Conservation (phyloP, 1,140 invertebrate species). For the Dendroctonus ponderosae region DNA sequence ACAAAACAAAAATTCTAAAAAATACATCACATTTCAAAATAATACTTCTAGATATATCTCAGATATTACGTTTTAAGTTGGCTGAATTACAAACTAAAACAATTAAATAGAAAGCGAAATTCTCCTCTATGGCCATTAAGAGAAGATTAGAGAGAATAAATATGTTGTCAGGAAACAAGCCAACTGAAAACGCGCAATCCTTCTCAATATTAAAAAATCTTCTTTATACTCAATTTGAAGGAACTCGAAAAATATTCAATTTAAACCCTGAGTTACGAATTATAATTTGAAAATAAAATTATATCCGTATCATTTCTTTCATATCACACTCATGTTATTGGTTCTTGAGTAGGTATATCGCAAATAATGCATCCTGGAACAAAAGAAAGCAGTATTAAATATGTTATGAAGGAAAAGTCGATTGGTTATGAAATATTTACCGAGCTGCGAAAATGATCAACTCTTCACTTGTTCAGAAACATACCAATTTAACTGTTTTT, state of each 20-base stretch:
- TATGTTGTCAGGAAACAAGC: background rate
- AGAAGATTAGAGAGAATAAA: background rate
- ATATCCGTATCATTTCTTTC: slow-evolving; percentile 19
- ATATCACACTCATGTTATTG: slow-evolving; percentile 33
- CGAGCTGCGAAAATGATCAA: background rate
- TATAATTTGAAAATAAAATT: slow-evolving; percentile 29
- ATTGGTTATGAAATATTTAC: no score
- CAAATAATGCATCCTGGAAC: slow-evolving; percentile 38
- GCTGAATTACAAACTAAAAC: slow-evolving; percentile 1
- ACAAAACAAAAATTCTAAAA: slow-evolving; percentile 27
- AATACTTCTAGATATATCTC: slow-evolving; percentile 27
- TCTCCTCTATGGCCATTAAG: background rate
- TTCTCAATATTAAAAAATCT: slow-evolving; percentile 2
- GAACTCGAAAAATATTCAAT: slow-evolving; percentile 26
- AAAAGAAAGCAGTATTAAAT: slow-evolving; percentile 35
- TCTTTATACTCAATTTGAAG: slow-evolving; percentile 17
- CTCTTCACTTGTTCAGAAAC: no score
- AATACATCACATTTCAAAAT: slow-evolving; percentile 37
- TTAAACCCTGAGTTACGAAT: slow-evolving; percentile 18
- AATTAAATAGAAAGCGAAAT: background rate
- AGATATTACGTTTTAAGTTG: slow-evolving; percentile 28
- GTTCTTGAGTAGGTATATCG: slow-evolving; percentile 15
- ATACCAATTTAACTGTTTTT: no score
- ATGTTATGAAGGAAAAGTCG: no score
- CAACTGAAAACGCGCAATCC: slow-evolving; percentile 21